Conservation (phyloP, 2,888 invertebrate genomes). For the Thelaira solivaga region DNA sequence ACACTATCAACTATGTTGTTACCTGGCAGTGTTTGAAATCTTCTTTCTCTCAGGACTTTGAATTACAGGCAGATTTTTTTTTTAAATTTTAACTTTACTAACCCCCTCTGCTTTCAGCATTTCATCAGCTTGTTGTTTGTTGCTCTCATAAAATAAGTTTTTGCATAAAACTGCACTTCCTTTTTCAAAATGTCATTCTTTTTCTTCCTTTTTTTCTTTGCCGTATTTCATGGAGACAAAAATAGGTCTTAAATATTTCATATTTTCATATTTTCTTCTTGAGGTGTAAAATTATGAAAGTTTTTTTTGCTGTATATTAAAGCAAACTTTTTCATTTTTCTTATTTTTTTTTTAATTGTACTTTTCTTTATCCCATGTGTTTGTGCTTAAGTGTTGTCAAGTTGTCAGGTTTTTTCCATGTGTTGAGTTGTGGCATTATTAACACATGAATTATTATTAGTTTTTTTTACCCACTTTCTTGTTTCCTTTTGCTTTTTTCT, state of each 20-base stretch:
- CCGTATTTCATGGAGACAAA: no score
- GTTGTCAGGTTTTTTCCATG: constrained; percentile 3
- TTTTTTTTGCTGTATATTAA: constrained; percentile 25
- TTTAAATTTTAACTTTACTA: no score
- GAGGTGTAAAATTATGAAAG: constrained; percentile 57
- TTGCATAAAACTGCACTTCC: constrained; percentile 43
- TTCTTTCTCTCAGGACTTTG: not conserved
- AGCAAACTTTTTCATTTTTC: constrained; percentile 15
- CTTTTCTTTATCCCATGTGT: not conserved
- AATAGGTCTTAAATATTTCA: constrained; percentile 48
- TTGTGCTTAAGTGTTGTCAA: not conserved
- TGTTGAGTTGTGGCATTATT: constrained; percentile 38
- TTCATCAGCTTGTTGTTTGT: not conserved
- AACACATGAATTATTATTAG: constrained; percentile 46
- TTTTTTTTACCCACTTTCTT: not conserved
- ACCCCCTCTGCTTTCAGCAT: no score
- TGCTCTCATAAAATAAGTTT: constrained; percentile 5
- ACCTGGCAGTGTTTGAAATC: constrained; percentile 14
- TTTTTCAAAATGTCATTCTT: constrained; percentile 1
- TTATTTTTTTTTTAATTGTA: not conserved
- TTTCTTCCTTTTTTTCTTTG: no score
- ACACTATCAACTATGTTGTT: no score
- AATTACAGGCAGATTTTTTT: no score
- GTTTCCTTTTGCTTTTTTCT: not conserved
- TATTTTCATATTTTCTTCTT: constrained; percentile 55